Percentiles rank a stretch among this genome's conserved stretches.
Conservation (phyloP, 2,113 vertebrate species). For the Gambusia affinis region DNA sequence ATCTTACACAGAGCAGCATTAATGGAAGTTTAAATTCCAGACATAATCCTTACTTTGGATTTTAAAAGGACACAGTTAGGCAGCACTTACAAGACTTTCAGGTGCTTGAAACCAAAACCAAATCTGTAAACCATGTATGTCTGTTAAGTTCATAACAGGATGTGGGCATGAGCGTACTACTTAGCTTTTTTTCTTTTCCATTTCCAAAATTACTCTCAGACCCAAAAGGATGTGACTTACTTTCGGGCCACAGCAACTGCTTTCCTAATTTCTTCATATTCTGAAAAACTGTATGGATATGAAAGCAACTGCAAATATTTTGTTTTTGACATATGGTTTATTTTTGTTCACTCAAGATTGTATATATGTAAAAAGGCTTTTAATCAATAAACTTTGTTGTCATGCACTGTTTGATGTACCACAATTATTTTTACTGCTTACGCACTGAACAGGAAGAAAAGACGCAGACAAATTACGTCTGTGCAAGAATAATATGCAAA, state of each 20-base stretch:
- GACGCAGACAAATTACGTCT: background rate
- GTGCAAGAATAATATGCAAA: background rate
- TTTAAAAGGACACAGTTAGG: background rate
- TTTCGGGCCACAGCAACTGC: conserved; percentile 23
- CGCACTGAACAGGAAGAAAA: background rate
- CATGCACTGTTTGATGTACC: background rate
- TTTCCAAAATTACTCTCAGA: conserved; percentile 31
- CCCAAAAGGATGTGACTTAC: background rate
- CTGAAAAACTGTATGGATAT: background rate
- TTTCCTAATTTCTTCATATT: conserved; percentile 19
- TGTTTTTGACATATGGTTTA: conserved; percentile 9
- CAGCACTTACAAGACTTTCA: conserved; percentile 6
- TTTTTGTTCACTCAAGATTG: conserved; percentile 8
- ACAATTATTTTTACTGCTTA: background rate
- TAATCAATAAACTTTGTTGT: conserved; percentile 21
- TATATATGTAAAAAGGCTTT: conserved; percentile 12
- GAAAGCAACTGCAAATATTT: conserved; percentile 5
- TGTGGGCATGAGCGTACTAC: conserved; percentile 68
- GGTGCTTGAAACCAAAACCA: conserved; percentile 49
- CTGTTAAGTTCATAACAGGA: conserved; percentile 78
- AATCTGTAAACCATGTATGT: conserved; percentile 6
- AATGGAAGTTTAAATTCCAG: conserved; percentile 19
- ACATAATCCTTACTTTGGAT: background rate
- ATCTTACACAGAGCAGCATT: conserved; percentile 31
- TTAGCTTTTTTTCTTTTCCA: conserved; percentile 40